Evolutionary conservation across 2,797 vertebrate genomes (phyloP).

Genomic region (Rhynchotus rufescens): DNA sequence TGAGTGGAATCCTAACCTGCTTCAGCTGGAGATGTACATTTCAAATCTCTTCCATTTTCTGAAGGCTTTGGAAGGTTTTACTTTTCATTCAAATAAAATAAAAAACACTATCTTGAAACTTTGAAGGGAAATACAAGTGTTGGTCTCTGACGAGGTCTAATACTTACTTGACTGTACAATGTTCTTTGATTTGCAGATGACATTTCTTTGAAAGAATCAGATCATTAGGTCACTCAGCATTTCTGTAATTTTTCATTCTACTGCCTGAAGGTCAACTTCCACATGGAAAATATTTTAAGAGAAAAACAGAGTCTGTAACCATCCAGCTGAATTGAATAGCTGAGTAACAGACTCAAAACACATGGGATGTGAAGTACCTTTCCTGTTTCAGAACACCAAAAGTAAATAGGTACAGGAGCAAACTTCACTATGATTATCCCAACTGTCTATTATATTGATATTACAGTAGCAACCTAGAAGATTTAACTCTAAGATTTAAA

Average conservation of each 20-base stretch:
- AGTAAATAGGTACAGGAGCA: background rate
- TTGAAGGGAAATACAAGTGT: background rate
- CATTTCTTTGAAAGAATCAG: background rate
- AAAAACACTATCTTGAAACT: background rate
- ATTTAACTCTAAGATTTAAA: background rate
- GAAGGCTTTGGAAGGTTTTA: background rate
- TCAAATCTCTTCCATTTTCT: background rate
- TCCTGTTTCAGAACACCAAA: background rate
- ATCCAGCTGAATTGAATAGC: background rate
- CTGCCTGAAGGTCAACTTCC: background rate
- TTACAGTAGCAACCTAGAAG: background rate
- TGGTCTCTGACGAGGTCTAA: background rate
- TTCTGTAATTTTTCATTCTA: background rate
- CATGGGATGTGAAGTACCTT: background rate
- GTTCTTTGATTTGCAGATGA: background rate
- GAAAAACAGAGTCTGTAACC: background rate
- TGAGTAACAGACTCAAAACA: background rate
- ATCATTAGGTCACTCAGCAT: background rate
- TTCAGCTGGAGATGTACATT: background rate
- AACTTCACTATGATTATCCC: background rate
- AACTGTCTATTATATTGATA: background rate
- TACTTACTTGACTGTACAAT: background rate
- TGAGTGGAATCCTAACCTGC: background rate
- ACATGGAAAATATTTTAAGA: background rate
- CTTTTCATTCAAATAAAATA: background rate